Percentiles rank a stretch among this genome's conserved stretches.
Conservation (phyloP, 2,113 vertebrate genomes). For the Rhagologus leucostigma region DNA sequence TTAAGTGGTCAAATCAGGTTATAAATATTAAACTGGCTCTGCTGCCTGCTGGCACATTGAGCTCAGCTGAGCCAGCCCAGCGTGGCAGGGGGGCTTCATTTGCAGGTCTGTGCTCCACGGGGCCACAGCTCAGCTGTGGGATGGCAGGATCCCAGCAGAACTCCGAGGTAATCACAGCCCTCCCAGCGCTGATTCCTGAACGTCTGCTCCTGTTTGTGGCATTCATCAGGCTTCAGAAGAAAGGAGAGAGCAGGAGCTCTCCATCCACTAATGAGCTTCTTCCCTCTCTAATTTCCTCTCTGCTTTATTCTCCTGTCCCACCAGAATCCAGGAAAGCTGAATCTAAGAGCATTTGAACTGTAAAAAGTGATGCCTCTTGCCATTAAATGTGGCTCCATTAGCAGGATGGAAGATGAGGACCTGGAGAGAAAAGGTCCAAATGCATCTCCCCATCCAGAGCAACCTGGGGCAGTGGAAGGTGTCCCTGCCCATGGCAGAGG, state of each 20-base stretch:
- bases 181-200: neutral
- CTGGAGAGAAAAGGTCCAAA: neutral
- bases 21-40: conserved; percentile 2
- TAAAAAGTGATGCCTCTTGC: neutral
- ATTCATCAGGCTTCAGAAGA: neutral
- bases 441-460: neutral
- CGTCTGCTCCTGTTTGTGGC: neutral
- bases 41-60: neutral
- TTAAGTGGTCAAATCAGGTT: neutral
- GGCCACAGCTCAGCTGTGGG: neutral
- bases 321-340: neutral
- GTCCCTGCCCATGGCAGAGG: neutral
- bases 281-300: neutral
- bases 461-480: neutral
- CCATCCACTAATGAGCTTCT: neutral
- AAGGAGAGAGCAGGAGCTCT: neutral
- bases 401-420: neutral
- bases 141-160: neutral
- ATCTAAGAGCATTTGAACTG: neutral
- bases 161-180: neutral
- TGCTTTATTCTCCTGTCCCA: neutral
- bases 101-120: neutral
- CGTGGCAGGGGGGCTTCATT: neutral
- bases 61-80: neutral
- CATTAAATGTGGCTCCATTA: neutral